Percentiles rank a stretch among this genome's conserved stretches.
phyloP scores from a whole-genome alignment of 2,797 vertebrate genomes.

The Fundulus diaphanus region DNA sequence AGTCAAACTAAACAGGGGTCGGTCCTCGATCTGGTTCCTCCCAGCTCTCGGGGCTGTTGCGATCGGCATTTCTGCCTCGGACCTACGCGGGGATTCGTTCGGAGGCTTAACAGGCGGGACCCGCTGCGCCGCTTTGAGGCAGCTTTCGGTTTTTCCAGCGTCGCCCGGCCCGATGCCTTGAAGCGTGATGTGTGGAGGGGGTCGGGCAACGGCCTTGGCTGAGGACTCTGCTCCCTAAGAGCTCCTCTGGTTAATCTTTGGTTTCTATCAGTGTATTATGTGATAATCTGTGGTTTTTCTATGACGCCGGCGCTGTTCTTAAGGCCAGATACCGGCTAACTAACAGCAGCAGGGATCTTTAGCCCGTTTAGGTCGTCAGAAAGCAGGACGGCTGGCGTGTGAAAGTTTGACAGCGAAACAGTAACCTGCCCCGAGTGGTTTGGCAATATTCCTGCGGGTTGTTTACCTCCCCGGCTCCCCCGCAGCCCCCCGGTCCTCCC shows the following conservation, averaged over 20 bases:
- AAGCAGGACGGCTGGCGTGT: not conserved
- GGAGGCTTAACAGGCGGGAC: not conserved
- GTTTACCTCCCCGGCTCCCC: conserved; percentile 1
- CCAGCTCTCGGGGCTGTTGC: not conserved
- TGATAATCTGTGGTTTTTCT: not conserved
- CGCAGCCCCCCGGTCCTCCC: not conserved
- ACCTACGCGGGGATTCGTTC: conserved; percentile 4
- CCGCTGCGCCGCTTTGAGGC: not conserved
- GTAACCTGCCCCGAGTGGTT: not conserved
- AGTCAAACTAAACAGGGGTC: not conserved
- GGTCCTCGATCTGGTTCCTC: not conserved
- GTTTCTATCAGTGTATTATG: not conserved
- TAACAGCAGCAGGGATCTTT: not conserved
- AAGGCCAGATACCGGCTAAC: not conserved
- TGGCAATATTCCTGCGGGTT: not conserved
- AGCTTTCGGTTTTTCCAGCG: not conserved
- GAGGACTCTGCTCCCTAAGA: not conserved
- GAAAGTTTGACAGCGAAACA: not conserved
- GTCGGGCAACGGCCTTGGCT: not conserved
- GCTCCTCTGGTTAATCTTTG: not conserved
- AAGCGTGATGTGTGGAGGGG: not conserved
- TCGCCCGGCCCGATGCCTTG: not conserved
- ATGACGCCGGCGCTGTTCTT: not conserved
- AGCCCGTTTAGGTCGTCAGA: too few species aligned
- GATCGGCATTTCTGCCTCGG: not conserved